Evolutionary conservation across 1,140 invertebrate genomes (phyloP), one percentile per base, ranked within the genome.

Genomic region (Homalodisca vitripennis): DNA sequence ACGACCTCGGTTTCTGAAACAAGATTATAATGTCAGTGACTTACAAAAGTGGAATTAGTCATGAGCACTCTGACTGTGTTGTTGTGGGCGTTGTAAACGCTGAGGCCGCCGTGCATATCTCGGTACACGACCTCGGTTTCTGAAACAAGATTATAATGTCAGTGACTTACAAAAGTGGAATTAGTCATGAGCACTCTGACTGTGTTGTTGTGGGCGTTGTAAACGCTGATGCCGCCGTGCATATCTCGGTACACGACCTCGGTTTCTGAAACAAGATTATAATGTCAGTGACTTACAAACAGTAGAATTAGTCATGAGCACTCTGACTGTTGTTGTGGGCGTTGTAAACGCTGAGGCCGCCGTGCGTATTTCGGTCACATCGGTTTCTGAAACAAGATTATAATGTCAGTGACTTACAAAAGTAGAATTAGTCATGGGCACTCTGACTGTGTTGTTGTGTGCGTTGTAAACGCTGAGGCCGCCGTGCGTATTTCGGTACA

Each of bases 21-120:
- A n/a, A n/a, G n/a, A n/a, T n/a, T n/a, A n/a, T n/a, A n/a, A n/a
- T n/a, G n/a, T 51, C n/a, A 10, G 34, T 10, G 14, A 88, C 90
- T 92, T 84, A 93, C 91, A 79, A 92, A 90, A 41, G 90, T 91
- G 2, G 88, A 86, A 78, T 92, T 92, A 74, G 89, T 89, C 83
- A 92, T 87, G 41, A 93, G 83, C 62, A 87, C 80, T 66, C 83
- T 82, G 1, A 87, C 86, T 66, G 85, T 87, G 69, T 88, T 84
- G 74, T 87, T 89, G 60, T 86, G 85, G 67, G 88, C 88, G 76
- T 92, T 88, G 78, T 89, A 86, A 48, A 90, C 81, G 29, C 87
- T 86, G 22, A 93, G 80, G 0, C 89, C 89, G 2, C 90, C 90
- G 75, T 88, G 84, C 3, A 83, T 79, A 78, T 91, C 88, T 69